phyloP scores from a whole-genome alignment of 1,140 invertebrate genomes.

The Asobara japonica region DNA sequence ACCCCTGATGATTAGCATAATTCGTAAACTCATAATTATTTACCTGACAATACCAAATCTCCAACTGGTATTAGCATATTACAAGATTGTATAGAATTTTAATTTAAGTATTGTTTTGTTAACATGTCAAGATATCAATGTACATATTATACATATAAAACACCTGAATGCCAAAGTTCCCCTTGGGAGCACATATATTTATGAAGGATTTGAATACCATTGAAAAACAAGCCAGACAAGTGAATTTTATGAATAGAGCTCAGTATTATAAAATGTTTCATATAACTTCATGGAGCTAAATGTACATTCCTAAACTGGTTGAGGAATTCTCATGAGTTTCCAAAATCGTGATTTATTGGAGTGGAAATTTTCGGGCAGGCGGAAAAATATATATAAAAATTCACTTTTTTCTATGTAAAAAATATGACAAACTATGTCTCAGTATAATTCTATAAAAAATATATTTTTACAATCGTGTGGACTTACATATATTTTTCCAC shows the following conservation, averaged over 20 bases:
- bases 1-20: too few species aligned
- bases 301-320: background rate
- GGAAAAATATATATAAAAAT: too few species aligned
- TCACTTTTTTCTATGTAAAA: too few species aligned
- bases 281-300: background rate
- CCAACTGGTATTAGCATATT: background rate
- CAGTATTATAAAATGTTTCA: conserved; percentile 15
- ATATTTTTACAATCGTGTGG: too few species aligned
- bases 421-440: too few species aligned
- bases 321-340: too few species aligned
- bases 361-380: too few species aligned
- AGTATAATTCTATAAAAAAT: too few species aligned
- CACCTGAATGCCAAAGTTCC: conserved; percentile 26
- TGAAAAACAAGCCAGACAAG: background rate
- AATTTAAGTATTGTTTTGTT: background rate
- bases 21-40: too few species aligned
- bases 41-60: background rate
- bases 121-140: conserved; percentile 31
- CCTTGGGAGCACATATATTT: conserved; percentile 52
- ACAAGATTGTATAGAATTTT: background rate
- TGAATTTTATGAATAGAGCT: background rate
- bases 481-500: too few species aligned
- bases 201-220: conserved; percentile 23
- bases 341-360: too few species aligned
- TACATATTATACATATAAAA: conserved; percentile 44